Evolutionary conservation across 2,797 vertebrate species (phyloP).

Genomic region (Ctenopoma multispine): DNA sequence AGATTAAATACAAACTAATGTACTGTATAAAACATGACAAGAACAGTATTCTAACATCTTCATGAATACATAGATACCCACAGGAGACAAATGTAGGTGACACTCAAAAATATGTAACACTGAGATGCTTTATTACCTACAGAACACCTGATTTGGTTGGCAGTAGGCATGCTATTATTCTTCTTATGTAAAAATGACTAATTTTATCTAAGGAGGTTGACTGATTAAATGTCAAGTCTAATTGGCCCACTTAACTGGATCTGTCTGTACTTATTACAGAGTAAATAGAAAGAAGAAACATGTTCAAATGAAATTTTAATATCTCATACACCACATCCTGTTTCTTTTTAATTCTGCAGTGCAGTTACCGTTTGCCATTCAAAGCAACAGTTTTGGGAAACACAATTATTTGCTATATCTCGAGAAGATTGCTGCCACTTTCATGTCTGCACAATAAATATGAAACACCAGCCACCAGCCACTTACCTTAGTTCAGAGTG

Average conservation of each 20-base stretch:
- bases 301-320: not conserved
- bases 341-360: no score
- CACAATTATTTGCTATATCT: not conserved
- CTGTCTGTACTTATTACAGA: not conserved
- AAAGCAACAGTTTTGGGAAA: not conserved
- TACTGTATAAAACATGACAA: not conserved
- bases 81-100: not conserved
- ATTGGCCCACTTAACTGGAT: not conserved
- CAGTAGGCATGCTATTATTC: not conserved
- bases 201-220: not conserved
- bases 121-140: not conserved
- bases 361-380: not conserved
- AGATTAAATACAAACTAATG: not conserved
- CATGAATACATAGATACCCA: not conserved
- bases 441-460: no score
- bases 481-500: not conserved
- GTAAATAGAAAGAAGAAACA: not conserved
- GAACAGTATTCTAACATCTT: not conserved
- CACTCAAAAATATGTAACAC: not conserved
- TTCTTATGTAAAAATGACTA: no score
- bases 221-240: slow-evolving; percentile 8
- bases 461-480: not conserved
- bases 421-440: not conserved
- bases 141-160: not conserved
- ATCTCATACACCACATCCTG: not conserved